A percentile compares a stretch with the other conserved stretches of the same genome.
Conservation (phyloP, 2,113 vertebrate species). For the Tyto alba region DNA sequence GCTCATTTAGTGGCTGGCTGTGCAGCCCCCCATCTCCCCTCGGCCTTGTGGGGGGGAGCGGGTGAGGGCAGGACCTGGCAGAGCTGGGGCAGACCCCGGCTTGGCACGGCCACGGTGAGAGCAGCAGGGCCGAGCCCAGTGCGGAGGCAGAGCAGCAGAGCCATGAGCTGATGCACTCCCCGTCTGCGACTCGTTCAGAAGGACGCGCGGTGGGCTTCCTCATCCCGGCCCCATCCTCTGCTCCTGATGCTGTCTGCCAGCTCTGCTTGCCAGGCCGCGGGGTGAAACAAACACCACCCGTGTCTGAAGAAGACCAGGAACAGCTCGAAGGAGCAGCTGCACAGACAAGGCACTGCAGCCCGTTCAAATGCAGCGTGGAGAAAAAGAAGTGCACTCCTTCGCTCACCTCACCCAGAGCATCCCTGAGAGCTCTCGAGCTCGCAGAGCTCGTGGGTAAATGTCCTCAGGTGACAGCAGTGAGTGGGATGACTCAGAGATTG, state of each 20-base stretch:
- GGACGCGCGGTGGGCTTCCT: not conserved
- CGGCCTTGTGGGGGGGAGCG: fast-evolving
- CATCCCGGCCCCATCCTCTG: not conserved
- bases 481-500: not conserved
- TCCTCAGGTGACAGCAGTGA: not conserved
- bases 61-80: not conserved
- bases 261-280: not conserved
- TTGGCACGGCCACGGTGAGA: fast-evolving
- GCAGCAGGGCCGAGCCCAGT: not conserved
- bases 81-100: not conserved
- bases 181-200: not conserved
- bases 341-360: not conserved
- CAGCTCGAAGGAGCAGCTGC: not conserved
- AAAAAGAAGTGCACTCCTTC: not conserved
- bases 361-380: not conserved
- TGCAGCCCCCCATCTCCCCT: too few species aligned
- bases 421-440: not conserved
- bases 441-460: not conserved
- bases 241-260: fast-evolving
- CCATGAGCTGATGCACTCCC: not conserved
- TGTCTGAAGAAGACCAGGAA: not conserved
- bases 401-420: not conserved
- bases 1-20: fast-evolving
- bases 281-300: not conserved
- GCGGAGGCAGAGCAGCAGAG: too few species aligned